Evolutionary conservation across 2,888 invertebrate genomes (phyloP).

Genomic region (Cheilosia pagana): DNA sequence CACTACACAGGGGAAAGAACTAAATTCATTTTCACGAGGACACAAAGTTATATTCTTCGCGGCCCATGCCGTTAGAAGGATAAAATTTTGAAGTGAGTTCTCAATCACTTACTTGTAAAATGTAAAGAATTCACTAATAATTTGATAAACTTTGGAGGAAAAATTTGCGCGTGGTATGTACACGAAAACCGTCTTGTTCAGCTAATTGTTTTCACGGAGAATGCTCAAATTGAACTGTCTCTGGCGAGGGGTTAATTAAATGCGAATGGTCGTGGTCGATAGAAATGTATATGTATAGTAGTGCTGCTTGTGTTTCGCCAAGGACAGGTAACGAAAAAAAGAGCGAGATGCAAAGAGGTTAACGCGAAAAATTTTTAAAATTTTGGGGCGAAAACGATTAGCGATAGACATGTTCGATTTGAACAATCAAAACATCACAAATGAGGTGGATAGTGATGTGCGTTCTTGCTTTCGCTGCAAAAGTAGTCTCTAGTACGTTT

Average conservation of each 20-base stretch:
- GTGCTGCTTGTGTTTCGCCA: conserved; percentile 26
- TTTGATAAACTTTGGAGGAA: conserved; percentile 13
- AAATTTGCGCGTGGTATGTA: conserved; percentile 55
- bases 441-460: too few relatives aligned
- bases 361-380: not conserved
- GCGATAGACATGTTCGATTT: too few relatives aligned
- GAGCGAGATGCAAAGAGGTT: not conserved
- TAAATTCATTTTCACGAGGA: conserved; percentile 50
- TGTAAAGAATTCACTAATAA: conserved; percentile 1
- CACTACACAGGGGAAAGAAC: conserved; percentile 22
- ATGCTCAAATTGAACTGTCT: conserved; percentile 66
- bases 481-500: too few relatives aligned
- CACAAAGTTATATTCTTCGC: conserved; percentile 25
- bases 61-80: conserved; percentile 23
- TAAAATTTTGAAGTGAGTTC: not conserved
- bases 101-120: not conserved
- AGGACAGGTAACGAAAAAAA: not conserved
- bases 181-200: conserved; percentile 23
- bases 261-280: conserved; percentile 31
- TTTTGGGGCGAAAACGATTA: too few relatives aligned
- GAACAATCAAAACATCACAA: too few relatives aligned
- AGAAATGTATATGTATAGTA: conserved; percentile 1
- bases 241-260: conserved; percentile 17
- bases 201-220: conserved; percentile 48
- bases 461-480: too few relatives aligned